A percentile compares a stretch with the other conserved stretches of the same genome.
Conservation (phyloP, 2,113 vertebrate genomes). For the Amia ocellicauda region DNA sequence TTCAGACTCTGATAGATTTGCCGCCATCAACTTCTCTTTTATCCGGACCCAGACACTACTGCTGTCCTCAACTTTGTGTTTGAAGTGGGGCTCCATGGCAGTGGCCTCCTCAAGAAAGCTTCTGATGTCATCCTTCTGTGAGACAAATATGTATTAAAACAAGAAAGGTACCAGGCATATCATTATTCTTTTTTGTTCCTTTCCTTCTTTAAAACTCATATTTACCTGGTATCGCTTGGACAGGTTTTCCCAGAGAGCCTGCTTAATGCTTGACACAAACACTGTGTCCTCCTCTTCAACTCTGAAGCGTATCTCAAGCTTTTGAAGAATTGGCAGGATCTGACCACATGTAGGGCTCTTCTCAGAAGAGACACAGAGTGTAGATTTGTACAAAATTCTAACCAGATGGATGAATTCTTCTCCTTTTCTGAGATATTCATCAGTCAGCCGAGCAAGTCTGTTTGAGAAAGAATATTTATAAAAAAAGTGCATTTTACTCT, state of each 20-base stretch:
- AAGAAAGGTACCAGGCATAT: not conserved
- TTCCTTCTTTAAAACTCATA: not conserved
- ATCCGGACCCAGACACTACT: conserved; percentile 6
- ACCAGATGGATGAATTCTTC: conserved; percentile 21
- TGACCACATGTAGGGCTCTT: conserved; percentile 15
- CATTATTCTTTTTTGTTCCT: conserved; percentile 3
- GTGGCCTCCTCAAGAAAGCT: conserved; percentile 14
- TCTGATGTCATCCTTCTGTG: conserved; percentile 1
- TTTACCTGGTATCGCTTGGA: conserved; percentile 1
- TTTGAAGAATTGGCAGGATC: conserved; percentile 15
- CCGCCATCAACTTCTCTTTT: conserved; percentile 2
- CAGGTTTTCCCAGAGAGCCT: conserved; percentile 4
- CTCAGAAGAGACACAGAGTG: conserved; percentile 16
- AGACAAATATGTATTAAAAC: not conserved
- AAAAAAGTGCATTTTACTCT: conserved; percentile 1
- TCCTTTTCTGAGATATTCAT: conserved; percentile 18
- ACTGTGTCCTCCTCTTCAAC: conserved; percentile 16
- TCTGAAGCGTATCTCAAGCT: conserved; percentile 13
- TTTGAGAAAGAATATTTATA: not conserved
- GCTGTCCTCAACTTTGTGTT: conserved; percentile 16
- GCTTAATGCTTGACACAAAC: conserved; percentile 10
- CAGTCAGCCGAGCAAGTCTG: conserved; percentile 15
- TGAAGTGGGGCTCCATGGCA: conserved; percentile 5
- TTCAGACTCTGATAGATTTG: conserved; percentile 11
- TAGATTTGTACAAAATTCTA: conserved; percentile 16